Base-by-base conservation (phyloP, 2,888 invertebrate genomes). In the Tanypteryx hageni region DNA sequence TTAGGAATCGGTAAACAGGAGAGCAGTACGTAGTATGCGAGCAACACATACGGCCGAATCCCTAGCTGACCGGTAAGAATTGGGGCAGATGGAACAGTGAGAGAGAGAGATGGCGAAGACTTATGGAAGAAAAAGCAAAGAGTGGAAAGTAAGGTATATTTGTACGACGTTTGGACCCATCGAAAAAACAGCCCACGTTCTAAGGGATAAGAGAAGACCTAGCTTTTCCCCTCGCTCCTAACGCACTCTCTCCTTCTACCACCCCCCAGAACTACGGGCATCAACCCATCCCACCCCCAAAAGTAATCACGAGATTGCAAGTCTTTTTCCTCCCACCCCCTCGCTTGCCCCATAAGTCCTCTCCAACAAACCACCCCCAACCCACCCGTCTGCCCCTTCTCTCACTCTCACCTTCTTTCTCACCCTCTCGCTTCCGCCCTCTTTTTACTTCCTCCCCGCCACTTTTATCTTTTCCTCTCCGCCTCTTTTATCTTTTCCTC, bases 271-370 rank as follows among this genome's bases (percentile, higher is more conserved):
- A 18, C 68, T 27, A 86, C 61, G 64, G n/a, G 44, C 44, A 64
- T 5, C 9, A 18, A 44, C 44, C 27, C 61, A 27, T 59, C 59
- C 85, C 58, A 85, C 85, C n/a, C 61, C 61, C 86, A 58, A 31
- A 89, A 89, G 89, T 64, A 89, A 89, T 89, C 89, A 89, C 89
- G 68, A 89, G 89, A 89, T 89, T 89, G 89, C 89, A 64, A 89
- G 64, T 59, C 59, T 86, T 59, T 86, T 59, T 86, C 13, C 86
- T 61, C 31, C 61, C 31, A 8, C 86, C 86, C 31, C 59, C 61
- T 86, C 86, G 22, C 86, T 86, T 18, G 61, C 61, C 86, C 61
- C 86, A 86, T 86, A 86, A 86, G 86, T 86, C 86, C 59, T 86
- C 86, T 27, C 18, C 76, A 16, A 3, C 76, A 10, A n/a, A 5